Base-by-base conservation (phyloP, 2,797 vertebrate species). In the Thalassophryne amazonica region DNA sequence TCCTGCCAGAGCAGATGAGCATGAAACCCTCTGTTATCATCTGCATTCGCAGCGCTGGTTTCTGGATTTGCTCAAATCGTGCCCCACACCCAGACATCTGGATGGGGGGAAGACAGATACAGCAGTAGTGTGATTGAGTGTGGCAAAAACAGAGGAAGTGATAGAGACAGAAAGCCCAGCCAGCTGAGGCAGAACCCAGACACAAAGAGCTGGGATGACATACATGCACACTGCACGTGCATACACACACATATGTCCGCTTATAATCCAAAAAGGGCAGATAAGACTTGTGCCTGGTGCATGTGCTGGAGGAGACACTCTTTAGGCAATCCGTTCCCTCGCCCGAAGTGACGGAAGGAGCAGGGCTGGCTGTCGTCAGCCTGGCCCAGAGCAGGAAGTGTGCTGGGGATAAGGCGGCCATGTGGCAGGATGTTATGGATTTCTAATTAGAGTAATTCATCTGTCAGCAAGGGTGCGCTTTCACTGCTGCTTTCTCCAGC, bases 361-460 rank as follows among this genome's bases (percentile, higher is more conserved):
- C 89, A 73, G 92, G 91, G 81, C 93, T 93, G 92, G 93, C 93
- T 96, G 95, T 97, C 91, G 93, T 96, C 94, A 95, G 95, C 91
- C 90, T 89, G 92, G 91, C 92, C 91, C 90, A 92, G 93, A 95
- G 93, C 95, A 98, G 96, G 96, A 99, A 98, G 94, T 92, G 93
- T 92, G 94, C 92, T 91, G 88, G 85, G 95, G 95, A 98, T 96
- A 96, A 97, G 93, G 93, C 93, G 81, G 96, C 94, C 96, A 98
- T 98, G 96, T 98, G 96, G 95, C 96, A 97, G 96, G 96, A 99
- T 99, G 96, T 98, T 99, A 98, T 98, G 96, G 94, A 93, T 95
- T 97, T 98, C 95, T 97, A 99, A 99, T 99, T 98, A 99, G 96
- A 94, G 93, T 94, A 95, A 97, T 98, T 95, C 95, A 98, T 99